Conservation (phyloP, 2,113 vertebrate genomes). For the Ramphastos sulfuratus region DNA sequence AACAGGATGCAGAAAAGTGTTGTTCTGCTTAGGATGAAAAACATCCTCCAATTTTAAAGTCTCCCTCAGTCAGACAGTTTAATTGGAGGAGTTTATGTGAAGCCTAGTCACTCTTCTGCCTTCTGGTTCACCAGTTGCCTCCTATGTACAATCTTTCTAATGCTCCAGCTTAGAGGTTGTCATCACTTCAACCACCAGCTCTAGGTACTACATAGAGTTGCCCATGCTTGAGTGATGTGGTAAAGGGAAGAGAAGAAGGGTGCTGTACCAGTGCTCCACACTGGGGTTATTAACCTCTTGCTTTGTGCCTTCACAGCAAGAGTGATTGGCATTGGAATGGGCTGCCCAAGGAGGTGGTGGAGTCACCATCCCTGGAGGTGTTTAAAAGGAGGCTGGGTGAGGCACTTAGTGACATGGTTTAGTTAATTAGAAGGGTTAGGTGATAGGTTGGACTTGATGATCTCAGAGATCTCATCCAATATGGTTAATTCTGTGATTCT, state of each 20-base stretch:
- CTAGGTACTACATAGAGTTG: fast-evolving
- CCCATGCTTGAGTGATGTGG: not conserved
- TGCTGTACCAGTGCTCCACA: fast-evolving
- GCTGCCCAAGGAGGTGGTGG: no score
- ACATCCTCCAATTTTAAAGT: not conserved
- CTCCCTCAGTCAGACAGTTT: not conserved
- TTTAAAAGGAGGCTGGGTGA: no score
- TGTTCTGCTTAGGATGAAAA: not conserved
- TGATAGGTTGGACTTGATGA: no score
- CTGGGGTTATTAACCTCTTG: not conserved
- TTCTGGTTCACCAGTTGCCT: not conserved
- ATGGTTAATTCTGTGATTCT: no score
- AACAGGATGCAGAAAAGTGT: not conserved
- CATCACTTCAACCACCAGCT: not conserved
- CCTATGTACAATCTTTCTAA: not conserved
- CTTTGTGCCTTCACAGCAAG: fast-evolving
- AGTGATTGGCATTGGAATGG: no score
- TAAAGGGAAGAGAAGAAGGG: not conserved
- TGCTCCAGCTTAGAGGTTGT: not conserved
- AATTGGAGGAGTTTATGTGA: not conserved
- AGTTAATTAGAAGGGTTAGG: no score
- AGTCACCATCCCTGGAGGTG: no score
- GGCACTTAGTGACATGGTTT: no score
- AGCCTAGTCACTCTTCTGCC: not conserved
- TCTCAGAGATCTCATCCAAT: no score